A percentile compares a stretch with the other conserved stretches of the same genome.
Evolutionary conservation across 2,888 invertebrate genomes (phyloP).

Genomic region (Ptilodon capucinus): DNA sequence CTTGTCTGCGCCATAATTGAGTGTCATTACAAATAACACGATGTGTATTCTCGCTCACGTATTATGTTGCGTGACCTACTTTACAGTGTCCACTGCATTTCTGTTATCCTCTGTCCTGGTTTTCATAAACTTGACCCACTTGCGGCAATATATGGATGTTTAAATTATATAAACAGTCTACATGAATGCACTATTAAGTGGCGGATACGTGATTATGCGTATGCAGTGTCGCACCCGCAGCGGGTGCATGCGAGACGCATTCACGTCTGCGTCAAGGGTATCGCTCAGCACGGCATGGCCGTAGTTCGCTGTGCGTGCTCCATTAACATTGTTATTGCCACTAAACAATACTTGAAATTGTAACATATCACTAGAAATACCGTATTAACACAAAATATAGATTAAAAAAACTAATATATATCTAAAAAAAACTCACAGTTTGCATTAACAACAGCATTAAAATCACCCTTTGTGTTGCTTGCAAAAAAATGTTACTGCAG

Average conservation of each 20-base stretch:
- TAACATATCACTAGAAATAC: background rate
- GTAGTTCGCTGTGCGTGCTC: constrained; percentile 10
- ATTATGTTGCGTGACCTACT: constrained; percentile 51
- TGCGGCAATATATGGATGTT: constrained; percentile 52
- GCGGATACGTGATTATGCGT: constrained; percentile 44
- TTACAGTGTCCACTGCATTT: constrained; percentile 64
- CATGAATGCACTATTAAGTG: constrained; percentile 52
- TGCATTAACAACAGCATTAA: no score
- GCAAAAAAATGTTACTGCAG: no score
- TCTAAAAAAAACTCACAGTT: no score
- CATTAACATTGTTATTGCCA: constrained; percentile 7
- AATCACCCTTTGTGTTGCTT: no score
- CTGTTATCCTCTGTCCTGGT: constrained; percentile 77
- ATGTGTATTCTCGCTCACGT: constrained; percentile 12
- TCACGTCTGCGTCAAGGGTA: constrained; percentile 54
- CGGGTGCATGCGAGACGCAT: constrained; percentile 40
- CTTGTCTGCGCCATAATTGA: no score
- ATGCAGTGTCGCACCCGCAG: constrained; percentile 31
- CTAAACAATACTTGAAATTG: background rate
- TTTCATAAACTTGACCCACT: constrained; percentile 76
- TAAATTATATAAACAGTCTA: constrained; percentile 56
- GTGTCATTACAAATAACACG: constrained; percentile 18
- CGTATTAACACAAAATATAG: no score
- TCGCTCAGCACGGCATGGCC: constrained; percentile 24
- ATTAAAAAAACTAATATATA: no score